Conservation (phyloP, 2,888 invertebrate genomes). For the Torymus aiolomorphi region DNA sequence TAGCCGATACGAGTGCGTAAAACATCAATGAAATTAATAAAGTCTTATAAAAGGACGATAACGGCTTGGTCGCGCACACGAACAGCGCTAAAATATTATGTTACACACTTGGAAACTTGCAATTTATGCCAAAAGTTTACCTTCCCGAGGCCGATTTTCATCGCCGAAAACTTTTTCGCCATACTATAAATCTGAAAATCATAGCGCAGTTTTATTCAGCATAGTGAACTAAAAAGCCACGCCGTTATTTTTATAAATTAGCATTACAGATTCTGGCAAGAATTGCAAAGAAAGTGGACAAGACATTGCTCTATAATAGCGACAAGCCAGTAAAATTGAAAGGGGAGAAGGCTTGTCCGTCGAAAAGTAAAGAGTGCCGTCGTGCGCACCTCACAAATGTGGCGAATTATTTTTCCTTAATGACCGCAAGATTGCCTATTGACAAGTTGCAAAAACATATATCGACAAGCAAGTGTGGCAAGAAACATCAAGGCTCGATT, state of each 20-base stretch:
- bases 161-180: slow-evolving; percentile 34
- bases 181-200: slow-evolving; percentile 43
- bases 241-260: slow-evolving; percentile 11
- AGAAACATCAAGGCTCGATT: too few species aligned
- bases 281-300: not conserved
- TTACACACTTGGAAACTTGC: slow-evolving; percentile 42
- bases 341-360: too few species aligned
- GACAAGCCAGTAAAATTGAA: too few species aligned
- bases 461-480: slow-evolving; percentile 3
- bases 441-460: not conserved
- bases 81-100: slow-evolving; percentile 40
- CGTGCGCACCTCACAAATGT: not conserved
- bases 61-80: not conserved
- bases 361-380: too few species aligned
- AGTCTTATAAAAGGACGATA: slow-evolving; percentile 40
- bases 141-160: slow-evolving; percentile 36
- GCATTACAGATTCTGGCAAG: not conserved
- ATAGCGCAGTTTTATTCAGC: slow-evolving; percentile 25
- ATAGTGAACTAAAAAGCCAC: not conserved
- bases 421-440: slow-evolving; percentile 1
- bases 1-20: slow-evolving; percentile 23
- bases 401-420: slow-evolving; percentile 24
- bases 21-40: slow-evolving; percentile 53
- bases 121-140: slow-evolving; percentile 47
- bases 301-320: too few species aligned